Percentiles rank a stretch among this genome's conserved stretches.
phyloP scores from a whole-genome alignment of 2,797 vertebrate species.

The Petrocephalus sullivani region DNA sequence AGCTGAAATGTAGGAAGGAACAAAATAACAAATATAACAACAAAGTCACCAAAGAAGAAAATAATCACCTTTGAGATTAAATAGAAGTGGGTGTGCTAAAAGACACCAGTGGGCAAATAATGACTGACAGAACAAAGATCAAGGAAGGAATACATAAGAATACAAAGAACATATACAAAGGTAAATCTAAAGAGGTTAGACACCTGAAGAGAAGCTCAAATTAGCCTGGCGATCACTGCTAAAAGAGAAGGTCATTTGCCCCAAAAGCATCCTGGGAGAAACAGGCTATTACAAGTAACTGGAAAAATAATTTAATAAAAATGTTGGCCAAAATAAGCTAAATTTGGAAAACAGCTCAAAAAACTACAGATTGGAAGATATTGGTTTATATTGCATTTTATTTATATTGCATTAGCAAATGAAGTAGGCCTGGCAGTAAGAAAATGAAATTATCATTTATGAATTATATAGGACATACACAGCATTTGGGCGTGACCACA shows the following conservation, averaged over 20 bases:
- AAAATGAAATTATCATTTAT: no score
- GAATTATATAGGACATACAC: no score
- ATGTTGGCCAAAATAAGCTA: background rate
- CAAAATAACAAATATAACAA: background rate
- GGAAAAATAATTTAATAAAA: background rate
- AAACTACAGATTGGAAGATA: background rate
- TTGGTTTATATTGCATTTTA: background rate
- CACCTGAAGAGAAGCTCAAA: background rate
- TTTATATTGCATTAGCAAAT: background rate
- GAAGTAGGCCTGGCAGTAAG: background rate
- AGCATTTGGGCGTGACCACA: no score
- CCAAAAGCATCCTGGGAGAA: background rate
- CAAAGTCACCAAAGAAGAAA: background rate
- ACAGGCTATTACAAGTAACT: background rate
- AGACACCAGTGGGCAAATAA: background rate
- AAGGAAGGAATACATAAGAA: background rate
- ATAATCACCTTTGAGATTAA: background rate
- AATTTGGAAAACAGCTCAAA: background rate
- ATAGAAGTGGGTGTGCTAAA: background rate
- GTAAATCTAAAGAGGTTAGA: background rate
- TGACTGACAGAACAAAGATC: background rate
- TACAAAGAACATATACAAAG: background rate
- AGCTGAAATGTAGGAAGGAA: background rate
- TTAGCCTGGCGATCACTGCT: background rate
- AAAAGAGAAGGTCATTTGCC: background rate